Conservation (phyloP, 2,888 invertebrate species). For the Argyra leucocephala region DNA sequence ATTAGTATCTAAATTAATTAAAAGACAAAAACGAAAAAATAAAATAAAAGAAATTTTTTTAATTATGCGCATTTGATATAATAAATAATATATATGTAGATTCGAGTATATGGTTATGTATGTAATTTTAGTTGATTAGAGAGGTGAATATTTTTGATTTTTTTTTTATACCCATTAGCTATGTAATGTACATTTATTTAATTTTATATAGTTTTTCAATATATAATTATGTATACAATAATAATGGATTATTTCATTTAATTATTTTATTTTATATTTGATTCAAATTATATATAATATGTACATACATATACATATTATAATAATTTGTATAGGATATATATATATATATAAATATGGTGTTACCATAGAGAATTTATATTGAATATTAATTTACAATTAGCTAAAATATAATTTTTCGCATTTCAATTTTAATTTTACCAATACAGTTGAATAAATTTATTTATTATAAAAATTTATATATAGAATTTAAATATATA, state of each 20-base stretch:
- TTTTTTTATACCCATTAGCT: not conserved
- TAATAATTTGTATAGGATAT: too few relatives aligned
- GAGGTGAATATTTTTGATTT: not conserved
- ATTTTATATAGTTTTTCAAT: not conserved
- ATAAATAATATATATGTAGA: not conserved
- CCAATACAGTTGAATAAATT: not conserved
- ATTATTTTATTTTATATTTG: not conserved
- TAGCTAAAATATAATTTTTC: conserved; percentile 1
- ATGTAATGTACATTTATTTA: not conserved
- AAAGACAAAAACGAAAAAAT: not conserved
- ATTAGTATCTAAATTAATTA: conserved; percentile 1
- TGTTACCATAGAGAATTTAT: conserved; percentile 4
- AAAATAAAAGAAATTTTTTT: not conserved
- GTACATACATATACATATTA: too few relatives aligned
- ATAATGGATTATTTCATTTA: conserved; percentile 1
- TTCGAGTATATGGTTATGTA: not conserved
- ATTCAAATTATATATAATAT: not conserved
- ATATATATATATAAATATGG: not conserved
- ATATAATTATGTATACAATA: not conserved
- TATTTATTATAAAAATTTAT: not conserved
- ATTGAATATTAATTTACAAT: conserved; percentile 6
- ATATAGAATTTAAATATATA: not conserved
- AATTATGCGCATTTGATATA: not conserved
- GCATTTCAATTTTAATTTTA: conserved; percentile 1
- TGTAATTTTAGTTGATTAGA: not conserved